phyloP scores from a whole-genome alignment of 1,140 invertebrate genomes.

The Bombus balteatus region DNA sequence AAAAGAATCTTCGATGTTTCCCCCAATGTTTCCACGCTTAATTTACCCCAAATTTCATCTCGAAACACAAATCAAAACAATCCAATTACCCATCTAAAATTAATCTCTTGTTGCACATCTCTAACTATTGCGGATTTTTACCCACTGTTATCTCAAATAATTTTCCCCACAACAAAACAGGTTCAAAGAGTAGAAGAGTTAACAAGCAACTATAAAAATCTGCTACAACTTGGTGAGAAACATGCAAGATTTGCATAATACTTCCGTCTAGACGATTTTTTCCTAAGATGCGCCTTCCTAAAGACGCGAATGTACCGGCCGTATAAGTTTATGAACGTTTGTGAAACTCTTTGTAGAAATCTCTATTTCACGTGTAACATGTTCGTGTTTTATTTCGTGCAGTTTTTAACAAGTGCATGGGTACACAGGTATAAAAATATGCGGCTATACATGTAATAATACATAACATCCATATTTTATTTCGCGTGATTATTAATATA shows the following conservation, averaged over 20 bases:
- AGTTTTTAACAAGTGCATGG: too few species aligned
- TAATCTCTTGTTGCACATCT: not conserved
- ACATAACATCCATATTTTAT: too few species aligned
- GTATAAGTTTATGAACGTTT: too few species aligned
- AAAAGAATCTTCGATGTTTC: not conserved
- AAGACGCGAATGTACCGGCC: not conserved
- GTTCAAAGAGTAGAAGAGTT: not conserved
- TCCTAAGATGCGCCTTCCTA: not conserved
- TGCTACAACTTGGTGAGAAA: not conserved
- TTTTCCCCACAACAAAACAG: not conserved
- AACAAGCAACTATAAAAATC: not conserved
- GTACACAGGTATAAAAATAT: too few species aligned
- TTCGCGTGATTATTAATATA: too few species aligned
- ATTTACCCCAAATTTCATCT: not conserved
- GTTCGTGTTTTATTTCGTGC: too few species aligned
- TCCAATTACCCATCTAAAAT: not conserved
- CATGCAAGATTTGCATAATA: conserved; percentile 11
- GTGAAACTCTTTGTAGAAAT: too few species aligned
- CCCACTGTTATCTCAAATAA: not conserved
- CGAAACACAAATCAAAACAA: not conserved
- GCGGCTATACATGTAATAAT: too few species aligned
- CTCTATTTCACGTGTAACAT: too few species aligned
- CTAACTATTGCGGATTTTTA: not conserved
- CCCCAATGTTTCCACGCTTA: not conserved
- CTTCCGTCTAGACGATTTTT: conserved; percentile 5